Evolutionary conservation across 2,888 invertebrate genomes (phyloP).

Genomic region (Ophion ventricosus): DNA sequence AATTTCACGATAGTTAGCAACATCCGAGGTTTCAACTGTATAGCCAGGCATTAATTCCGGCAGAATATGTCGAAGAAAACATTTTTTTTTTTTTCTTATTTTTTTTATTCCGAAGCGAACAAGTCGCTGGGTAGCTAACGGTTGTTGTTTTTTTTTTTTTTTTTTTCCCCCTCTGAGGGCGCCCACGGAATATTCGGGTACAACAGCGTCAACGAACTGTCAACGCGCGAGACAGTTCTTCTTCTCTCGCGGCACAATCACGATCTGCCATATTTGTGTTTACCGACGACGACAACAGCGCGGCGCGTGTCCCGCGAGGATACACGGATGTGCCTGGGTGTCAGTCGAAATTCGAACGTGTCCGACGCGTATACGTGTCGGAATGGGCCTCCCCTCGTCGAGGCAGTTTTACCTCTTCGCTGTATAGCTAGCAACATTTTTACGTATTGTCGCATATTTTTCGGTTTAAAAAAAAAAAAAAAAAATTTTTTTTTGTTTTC

Average conservation of each 20-base stretch:
- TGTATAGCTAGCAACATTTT: neutral
- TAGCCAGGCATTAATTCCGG: neutral
- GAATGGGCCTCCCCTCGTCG: too few relatives aligned
- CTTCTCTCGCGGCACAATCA: too few relatives aligned
- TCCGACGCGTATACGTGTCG: neutral
- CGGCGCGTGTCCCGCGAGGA: neutral
- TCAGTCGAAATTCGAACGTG: slow-evolving; percentile 11
- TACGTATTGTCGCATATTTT: neutral
- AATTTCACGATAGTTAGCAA: slow-evolving; percentile 13
- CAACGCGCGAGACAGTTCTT: slow-evolving; percentile 53
- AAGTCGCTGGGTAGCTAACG: neutral
- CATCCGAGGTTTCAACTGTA: neutral
- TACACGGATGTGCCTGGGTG: slow-evolving; percentile 11
- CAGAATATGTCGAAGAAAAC: neutral
- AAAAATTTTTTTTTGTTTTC: neutral
- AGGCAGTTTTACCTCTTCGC: neutral
- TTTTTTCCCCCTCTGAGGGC: neutral
- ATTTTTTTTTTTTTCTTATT: neutral
- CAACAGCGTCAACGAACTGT: slow-evolving; percentile 45
- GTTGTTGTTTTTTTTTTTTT: neutral
- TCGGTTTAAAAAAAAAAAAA: too few relatives aligned
- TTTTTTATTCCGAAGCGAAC: neutral
- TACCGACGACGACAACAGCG: slow-evolving; percentile 38
- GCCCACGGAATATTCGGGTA: slow-evolving; percentile 10
- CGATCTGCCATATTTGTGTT: slow-evolving; percentile 62